Evolutionary conservation across 2,113 vertebrate species (phyloP), one percentile per base, ranked within the genome.

Genomic region (Axis porcinus): DNA sequence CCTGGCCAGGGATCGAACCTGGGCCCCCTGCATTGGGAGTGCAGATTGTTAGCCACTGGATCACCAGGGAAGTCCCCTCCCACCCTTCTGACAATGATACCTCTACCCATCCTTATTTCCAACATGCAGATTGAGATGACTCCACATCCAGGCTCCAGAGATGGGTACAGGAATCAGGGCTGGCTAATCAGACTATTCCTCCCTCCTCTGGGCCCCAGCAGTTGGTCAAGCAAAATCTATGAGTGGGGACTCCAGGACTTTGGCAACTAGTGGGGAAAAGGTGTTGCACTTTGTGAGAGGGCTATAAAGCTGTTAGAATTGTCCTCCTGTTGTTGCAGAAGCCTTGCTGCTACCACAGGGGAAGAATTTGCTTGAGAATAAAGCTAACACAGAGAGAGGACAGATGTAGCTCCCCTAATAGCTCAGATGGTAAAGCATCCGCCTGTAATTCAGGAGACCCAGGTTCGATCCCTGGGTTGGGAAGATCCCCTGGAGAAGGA

Each of bases 131-230:
- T 23, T 15, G 36, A 79, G 45, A 10, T 47, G 62, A 91, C 58
- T 76, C 13, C 78, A 76, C 14, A 57, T 33, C 23, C 47, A 94
- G 76, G 25, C 28, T 91, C 86, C 36, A 83, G 50, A 62, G 23
- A 23, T 74, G 33, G 16, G 21, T 30, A 79, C 11, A 40, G 50
- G 47, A 45, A 76, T 50, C 15, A 28, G 14, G 36, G 30, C 52
- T 87, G 40, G 74, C 85, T 94, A 91, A 96, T 58, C 84, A 67
- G 57, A 55, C 15, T 60, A 54, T 15, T 76, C 40, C 13, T 86
- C 47, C 13, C 33, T n/a, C 57, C 50, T 50, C 36, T 40, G 50
- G 50, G 58, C 12, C 25, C 47, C 27, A 19, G 2, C 33, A 79
- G 92, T 54, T 78, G 84, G 52, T 62, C 83, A 86, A 67, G 25